phyloP scores from a whole-genome alignment of 2,888 invertebrate species.

The Stratiomys singularior region DNA sequence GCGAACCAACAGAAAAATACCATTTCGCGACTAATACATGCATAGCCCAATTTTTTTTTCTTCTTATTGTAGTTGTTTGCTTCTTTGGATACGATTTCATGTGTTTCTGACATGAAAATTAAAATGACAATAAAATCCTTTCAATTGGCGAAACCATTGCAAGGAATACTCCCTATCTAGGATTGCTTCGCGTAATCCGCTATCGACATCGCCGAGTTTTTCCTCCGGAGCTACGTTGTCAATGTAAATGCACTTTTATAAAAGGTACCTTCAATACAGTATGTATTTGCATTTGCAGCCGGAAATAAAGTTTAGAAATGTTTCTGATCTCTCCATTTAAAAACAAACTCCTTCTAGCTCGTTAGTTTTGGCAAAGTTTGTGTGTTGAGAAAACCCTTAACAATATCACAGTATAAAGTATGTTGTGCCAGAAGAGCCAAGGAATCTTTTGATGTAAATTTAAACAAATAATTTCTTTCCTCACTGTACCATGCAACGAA shows the following conservation, averaged over 20 bases:
- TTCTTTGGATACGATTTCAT: constrained; percentile 15
- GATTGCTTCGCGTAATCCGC: constrained; percentile 46
- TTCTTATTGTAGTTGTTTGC: constrained; percentile 3
- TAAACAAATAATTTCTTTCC: background rate
- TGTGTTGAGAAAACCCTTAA: no score
- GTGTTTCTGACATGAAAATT: constrained; percentile 51
- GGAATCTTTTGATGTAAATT: no score
- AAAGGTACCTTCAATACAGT: no score
- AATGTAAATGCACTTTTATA: no score
- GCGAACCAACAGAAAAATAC: constrained; percentile 24
- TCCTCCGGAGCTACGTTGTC: background rate
- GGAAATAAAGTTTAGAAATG: no score
- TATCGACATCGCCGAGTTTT: constrained; percentile 38
- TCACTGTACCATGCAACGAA: background rate
- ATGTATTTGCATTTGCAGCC: no score
- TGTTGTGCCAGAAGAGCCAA: no score
- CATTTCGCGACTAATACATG: constrained; percentile 24
- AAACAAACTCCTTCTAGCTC: no score
- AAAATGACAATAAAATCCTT: constrained; percentile 52
- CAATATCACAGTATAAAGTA: no score
- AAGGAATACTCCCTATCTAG: constrained; percentile 31
- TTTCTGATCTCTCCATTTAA: no score
- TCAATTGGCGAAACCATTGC: constrained; percentile 49
- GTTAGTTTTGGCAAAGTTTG: no score
- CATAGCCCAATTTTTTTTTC: background rate